Conservation (phyloP, 2,797 vertebrate genomes). For the Girardinus metallicus region DNA sequence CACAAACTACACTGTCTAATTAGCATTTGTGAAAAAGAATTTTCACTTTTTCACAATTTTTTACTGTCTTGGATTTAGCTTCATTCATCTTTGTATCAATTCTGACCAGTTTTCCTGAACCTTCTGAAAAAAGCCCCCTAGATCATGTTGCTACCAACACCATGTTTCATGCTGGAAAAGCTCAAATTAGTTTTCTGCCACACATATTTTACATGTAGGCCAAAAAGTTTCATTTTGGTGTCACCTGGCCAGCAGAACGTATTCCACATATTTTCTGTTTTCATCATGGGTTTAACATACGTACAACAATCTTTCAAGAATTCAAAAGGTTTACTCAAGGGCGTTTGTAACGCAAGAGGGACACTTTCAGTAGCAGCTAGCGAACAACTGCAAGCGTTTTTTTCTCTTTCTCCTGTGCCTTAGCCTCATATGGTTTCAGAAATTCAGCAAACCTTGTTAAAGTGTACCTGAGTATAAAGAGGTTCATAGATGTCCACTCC, state of each 20-base stretch:
- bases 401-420: not conserved
- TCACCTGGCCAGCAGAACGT: not conserved
- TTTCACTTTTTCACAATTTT: not conserved
- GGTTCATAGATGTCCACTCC: slow-evolving; percentile 99
- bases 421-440: not conserved
- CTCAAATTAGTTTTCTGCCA: not conserved
- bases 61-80: not conserved
- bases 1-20: not conserved
- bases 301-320: not conserved
- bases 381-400: too few relatives aligned
- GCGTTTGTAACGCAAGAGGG: too few relatives aligned
- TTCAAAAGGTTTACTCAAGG: not conserved
- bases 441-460: not conserved
- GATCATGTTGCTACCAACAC: not conserved
- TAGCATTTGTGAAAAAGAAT: not conserved
- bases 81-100: not conserved
- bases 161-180: not conserved
- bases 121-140: not conserved
- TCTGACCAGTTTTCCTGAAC: not conserved
- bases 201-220: not conserved
- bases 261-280: not conserved
- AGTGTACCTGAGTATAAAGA: slow-evolving; percentile 92
- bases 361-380: too few relatives aligned
- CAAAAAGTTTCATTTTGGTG: not conserved
- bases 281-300: not conserved